Evolutionary conservation across 1,140 invertebrate genomes (phyloP).

Genomic region (Drosophila funebris): DNA sequence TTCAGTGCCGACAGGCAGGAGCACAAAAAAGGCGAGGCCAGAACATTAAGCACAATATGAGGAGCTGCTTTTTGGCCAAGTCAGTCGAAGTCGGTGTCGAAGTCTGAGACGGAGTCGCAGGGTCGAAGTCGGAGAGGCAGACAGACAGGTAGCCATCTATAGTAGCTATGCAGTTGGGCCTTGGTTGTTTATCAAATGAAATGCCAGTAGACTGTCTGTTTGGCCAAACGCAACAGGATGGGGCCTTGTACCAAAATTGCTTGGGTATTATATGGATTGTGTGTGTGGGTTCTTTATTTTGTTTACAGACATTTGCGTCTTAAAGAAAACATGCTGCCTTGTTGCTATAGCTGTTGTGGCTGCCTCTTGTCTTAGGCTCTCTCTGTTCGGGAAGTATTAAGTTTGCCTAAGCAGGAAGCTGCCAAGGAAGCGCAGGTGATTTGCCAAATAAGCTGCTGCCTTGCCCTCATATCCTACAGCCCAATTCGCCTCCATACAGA

Average conservation of each 20-base stretch:
- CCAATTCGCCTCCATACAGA: background rate
- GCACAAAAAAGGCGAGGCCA: conserved; percentile 14
- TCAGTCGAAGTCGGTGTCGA: no score
- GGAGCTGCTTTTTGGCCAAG: conserved; percentile 31
- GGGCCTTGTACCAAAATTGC: conserved; percentile 52
- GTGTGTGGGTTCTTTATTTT: conserved; percentile 51
- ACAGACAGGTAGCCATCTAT: conserved; percentile 27
- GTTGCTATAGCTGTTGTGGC: conserved; percentile 23
- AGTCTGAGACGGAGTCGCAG: no score
- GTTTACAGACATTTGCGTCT: conserved; percentile 47
- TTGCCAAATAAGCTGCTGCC: conserved; percentile 70
- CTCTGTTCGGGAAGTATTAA: conserved; percentile 69
- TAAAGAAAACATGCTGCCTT: conserved; percentile 50
- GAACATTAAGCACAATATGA: conserved; percentile 63
- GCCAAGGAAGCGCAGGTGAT: conserved; percentile 80
- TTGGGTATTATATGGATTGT: conserved; percentile 51
- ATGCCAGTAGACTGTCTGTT: conserved; percentile 28
- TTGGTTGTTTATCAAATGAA: conserved; percentile 53
- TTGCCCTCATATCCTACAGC: background rate
- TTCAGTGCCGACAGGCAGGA: conserved; percentile 63
- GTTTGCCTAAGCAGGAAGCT: conserved; percentile 74
- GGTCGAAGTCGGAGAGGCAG: conserved; percentile 40
- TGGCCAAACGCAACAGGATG: conserved; percentile 39
- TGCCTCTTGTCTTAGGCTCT: conserved; percentile 60
- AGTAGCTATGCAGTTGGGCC: conserved; percentile 42